Base-by-base conservation (phyloP, 2,797 vertebrate genomes). In the Acanthis flammea region DNA sequence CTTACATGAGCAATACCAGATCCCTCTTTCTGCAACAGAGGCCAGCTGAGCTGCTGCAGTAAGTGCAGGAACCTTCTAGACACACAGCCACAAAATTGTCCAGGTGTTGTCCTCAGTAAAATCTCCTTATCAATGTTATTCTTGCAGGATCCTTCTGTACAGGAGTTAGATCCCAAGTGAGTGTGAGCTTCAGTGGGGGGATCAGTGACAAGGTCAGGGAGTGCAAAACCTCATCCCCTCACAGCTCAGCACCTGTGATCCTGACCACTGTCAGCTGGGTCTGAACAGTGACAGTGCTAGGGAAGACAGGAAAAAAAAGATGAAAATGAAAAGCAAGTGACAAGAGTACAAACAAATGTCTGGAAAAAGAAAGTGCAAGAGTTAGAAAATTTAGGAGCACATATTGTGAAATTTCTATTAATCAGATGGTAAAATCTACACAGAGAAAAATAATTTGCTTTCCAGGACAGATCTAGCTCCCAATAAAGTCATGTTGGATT, bases 71-170 rank as follows among this genome's bases (percentile, higher is more conserved):
- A 15, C 33, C 8, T 66, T 55, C 55, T 45, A n/a, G 25, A 44
- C 0, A 1, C 16, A 28, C 0, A 11, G 31, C 6, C 13, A 16
- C 16, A 24, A 18, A 10, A 51, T 41, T 44, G 31, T 33, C 44
- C 35, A 2, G 7, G 3, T 16, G 19, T 11, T 65, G 16, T 45
- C 39, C 35, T 72, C 42, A 14, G 48, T 28, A 67, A 92, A 45
- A 83, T 35, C 68, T 39, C 57, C 55, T 50, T 10, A 18, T 4
- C 14, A 60, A 37, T 15, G 19, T 9, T 77, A 35, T 35, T 66
- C 41, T 67, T 80, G 53, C 15, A 18, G 39, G 16, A 47, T 53
- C 24, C 9, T 63, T 42, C 53, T 71, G 19, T 35, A 5, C 11
- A 55, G 27, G 63, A 79, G 19, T 45, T 61, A n/a, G 24, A 19